Base-by-base conservation (phyloP, 2,113 vertebrate species). In the Apaloderma vittatum region DNA sequence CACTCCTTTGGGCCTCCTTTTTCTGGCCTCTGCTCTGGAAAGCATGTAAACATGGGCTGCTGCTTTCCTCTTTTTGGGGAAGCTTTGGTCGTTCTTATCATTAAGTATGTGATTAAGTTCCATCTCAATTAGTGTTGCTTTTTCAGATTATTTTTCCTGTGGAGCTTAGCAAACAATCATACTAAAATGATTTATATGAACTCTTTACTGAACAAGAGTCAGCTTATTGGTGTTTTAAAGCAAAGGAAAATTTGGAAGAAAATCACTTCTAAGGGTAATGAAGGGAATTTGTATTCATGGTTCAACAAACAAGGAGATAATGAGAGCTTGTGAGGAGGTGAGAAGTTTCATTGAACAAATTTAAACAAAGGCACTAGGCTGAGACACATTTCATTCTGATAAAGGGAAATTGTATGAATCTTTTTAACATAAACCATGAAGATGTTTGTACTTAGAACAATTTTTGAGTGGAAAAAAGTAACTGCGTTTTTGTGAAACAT, bases 21-120 rank as follows among this genome's bases (percentile, higher is more conserved):
- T 85, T 75, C 77, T 88, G 78, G 66, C 71, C 71, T 61, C 55
- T 90, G 45, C n/a, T 85, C 30, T 86, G 78, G 62, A 85, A 94
- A 94, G 23, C 49, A 57, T 37, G 40, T 55, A 94, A 92, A 86
- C 51, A 88, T 20, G 22, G 45, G 22, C 51, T 83, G 46, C 43
- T 66, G 75, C 63, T 51, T 74, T 92, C 62, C 46, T 46, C 5
- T 8, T 37, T 83, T 59, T 40, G 43, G 43, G 58, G 17, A 17
- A 71, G 55, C 55, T 80, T 88, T 88, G 63, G 46, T 22, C 6
- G 0, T 83, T 90, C 74, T 79, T 83, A 70, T 72, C 70, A 72
- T 76, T 83, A 90, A 73, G 24, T 27, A 34, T 51, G 54, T 11
- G 12, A 73, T 90, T 90, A 74, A 88, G 75, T 88, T 86, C 29